Conservation (phyloP, 1,140 invertebrate genomes). For the Tetramorium parvispinum region DNA sequence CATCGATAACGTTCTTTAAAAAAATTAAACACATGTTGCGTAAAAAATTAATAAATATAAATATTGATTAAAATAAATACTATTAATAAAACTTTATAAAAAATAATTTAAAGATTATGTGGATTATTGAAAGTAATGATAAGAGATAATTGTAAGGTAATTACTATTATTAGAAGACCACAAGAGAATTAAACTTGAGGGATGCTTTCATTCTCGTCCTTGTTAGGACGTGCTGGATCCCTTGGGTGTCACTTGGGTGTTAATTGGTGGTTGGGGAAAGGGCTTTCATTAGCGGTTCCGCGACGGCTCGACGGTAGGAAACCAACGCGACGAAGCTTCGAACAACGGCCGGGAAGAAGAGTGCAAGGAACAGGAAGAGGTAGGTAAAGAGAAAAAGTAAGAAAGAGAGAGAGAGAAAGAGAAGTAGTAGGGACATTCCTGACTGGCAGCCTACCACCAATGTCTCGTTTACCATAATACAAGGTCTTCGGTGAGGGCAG, state of each 20-base stretch:
- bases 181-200: constrained; percentile 10
- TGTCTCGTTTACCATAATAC: constrained; percentile 80
- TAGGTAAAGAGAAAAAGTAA: constrained; percentile 38
- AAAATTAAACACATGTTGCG: not conserved
- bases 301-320: constrained; percentile 60
- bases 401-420: constrained; percentile 45
- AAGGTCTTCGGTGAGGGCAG: constrained; percentile 65
- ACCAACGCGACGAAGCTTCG: constrained; percentile 41
- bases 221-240: constrained; percentile 21
- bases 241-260: constrained; percentile 66
- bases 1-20: not conserved
- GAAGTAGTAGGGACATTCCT: constrained; percentile 60
- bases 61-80: not conserved
- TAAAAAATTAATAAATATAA: not conserved
- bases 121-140: not conserved
- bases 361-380: constrained; percentile 14
- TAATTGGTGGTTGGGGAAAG: constrained; percentile 66
- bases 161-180: not conserved
- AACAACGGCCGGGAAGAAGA: constrained; percentile 8
- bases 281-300: constrained; percentile 68
- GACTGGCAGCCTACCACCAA: constrained; percentile 73
- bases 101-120: not conserved
- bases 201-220: constrained; percentile 20
- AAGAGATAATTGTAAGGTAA: not conserved
- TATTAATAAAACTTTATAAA: not conserved